Evolutionary conservation across 2,888 invertebrate genomes (phyloP).

Genomic region (Callyntrura guangdongensis): DNA sequence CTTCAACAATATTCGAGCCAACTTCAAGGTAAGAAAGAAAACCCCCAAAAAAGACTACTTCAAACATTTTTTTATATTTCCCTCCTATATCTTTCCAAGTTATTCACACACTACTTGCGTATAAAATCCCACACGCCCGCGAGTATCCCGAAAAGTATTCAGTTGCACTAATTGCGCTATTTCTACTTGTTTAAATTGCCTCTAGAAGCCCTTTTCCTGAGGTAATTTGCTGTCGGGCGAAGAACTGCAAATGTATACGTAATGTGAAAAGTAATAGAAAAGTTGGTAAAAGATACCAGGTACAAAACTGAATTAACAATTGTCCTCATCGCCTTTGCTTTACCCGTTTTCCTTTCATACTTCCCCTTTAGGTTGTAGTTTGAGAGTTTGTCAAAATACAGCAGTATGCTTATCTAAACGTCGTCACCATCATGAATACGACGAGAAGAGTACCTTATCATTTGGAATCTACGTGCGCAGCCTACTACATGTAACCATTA

Average conservation of each 20-base stretch:
- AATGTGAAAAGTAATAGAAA: not conserved
- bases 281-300: not conserved
- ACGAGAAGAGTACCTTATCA: too few relatives aligned
- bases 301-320: constrained; percentile 29
- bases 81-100: not conserved
- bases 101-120: not conserved
- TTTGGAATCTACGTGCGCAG: too few relatives aligned
- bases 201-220: not conserved
- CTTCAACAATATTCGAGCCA: constrained; percentile 92
- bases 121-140: not conserved
- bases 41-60: not conserved
- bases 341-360: not conserved
- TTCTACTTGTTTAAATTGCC: not conserved
- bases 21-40: constrained; percentile 88
- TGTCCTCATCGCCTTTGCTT: not conserved
- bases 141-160: not conserved
- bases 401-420: not conserved
- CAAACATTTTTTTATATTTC: not conserved
- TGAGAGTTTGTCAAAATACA: not conserved
- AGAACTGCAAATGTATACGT: constrained; percentile 17
- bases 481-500: too few relatives aligned
- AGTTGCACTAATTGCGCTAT: not conserved
- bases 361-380: not conserved
- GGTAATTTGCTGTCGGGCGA: not conserved
- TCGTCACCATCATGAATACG: not conserved